These are phyloP conservation scores for Meleagris gallopavo DNA, from an alignment of 2,113 vertebrate genomes.

Conservation along the genomic window DNA sequence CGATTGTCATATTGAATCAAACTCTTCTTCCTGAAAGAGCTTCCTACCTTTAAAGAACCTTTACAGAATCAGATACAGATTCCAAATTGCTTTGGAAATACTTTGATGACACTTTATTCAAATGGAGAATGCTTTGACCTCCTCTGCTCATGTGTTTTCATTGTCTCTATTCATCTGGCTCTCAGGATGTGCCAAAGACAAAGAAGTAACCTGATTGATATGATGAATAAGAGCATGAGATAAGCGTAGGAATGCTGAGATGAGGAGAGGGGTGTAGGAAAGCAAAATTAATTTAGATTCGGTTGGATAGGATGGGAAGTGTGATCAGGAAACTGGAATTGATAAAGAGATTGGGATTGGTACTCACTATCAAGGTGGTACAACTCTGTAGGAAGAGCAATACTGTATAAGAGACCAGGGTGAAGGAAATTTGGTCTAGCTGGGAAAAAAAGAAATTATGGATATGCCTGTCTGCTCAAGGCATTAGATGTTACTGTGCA, in stretches of 20 bases:
- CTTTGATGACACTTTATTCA: not conserved
- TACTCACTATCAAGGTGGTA: not conserved
- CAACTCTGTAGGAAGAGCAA: not conserved
- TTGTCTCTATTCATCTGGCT: not conserved
- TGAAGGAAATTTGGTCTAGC: not conserved
- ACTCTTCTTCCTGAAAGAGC: not conserved
- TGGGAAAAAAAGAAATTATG: not conserved
- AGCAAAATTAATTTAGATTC: not conserved
- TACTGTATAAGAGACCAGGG: not conserved
- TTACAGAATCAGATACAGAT: not conserved
- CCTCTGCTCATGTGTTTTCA: not conserved
- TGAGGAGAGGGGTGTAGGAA: not conserved
- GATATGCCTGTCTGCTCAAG: not conserved
- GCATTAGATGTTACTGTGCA: not conserved
- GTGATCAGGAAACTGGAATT: not conserved
- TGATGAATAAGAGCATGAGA: not conserved
- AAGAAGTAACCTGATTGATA: not conserved
- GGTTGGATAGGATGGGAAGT: too few species aligned
- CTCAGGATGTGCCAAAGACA: not conserved
- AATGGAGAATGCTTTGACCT: not conserved
- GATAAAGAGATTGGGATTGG: not conserved
- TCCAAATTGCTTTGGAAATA: not conserved
- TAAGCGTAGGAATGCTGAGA: not conserved
- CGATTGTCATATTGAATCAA: not conserved
- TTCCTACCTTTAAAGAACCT: not conserved